These are phyloP conservation scores for Polyploca ridens DNA, from an alignment of 2,888 invertebrate species.

Conservation along the genomic window DNA sequence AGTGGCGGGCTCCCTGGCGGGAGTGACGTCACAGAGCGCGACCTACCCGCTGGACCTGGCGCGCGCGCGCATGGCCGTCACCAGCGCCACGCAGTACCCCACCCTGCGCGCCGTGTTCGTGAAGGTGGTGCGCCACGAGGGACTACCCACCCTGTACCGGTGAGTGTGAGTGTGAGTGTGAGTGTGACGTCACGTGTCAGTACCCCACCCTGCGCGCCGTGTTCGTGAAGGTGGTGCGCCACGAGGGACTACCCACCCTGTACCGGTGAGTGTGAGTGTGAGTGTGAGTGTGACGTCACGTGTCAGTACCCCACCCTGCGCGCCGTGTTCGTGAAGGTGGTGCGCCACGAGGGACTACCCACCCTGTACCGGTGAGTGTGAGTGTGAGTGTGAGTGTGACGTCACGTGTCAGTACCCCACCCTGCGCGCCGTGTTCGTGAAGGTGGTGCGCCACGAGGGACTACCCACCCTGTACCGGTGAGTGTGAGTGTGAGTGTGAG, in stretches of 20 bases:
- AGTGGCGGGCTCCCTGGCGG: conserved; percentile 97
- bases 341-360: conserved; percentile 21
- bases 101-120: conserved; percentile 85
- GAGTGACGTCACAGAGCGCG: conserved; percentile 95
- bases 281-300: not conserved
- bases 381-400: not conserved
- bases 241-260: conserved; percentile 76
- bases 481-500: conserved; percentile 11
- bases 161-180: conserved; percentile 24
- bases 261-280: conserved; percentile 80
- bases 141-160: conserved; percentile 89
- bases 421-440: too few species aligned
- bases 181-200: too few species aligned
- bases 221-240: too few species aligned
- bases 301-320: too few species aligned
- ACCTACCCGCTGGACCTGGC: conserved; percentile 99
- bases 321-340: too few species aligned
- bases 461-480: conserved; percentile 87
- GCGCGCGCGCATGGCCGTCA: conserved; percentile 98
- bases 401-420: too few species aligned
- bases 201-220: too few species aligned
- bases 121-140: conserved; percentile 91
- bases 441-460: too few species aligned
- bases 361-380: conserved; percentile 87
- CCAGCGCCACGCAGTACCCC: conserved; percentile 89